Base-by-base conservation (phyloP, 2,113 vertebrate species). In the Pluvialis apricaria region DNA sequence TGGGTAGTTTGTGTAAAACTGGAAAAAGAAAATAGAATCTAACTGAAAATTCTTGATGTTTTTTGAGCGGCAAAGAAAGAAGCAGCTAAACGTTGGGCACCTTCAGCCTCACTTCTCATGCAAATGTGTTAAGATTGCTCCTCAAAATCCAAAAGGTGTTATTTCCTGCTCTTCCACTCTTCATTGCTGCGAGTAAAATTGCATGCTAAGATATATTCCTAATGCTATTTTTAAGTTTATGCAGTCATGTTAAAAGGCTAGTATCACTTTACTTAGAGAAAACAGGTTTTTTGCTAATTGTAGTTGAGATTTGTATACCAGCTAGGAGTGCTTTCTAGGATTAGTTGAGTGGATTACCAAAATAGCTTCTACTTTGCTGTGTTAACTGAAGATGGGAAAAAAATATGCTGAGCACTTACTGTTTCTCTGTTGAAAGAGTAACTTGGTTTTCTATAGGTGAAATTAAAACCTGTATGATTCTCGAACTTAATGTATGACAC, bases 401-500 rank as follows among this genome's bases (percentile, higher is more conserved):
- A 15, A 77, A 32, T 54, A 24, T 58, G 42, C 54, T 60, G n/a
- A 70, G 16, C 9, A 8, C 65, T 51, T 54, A 40, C 8, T 45
- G 22, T 70, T 72, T 73, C 14, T 89, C 29, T 72, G 11, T 44
- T 95, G 71, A 45, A 88, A 54, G 25, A 69, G 10, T 34, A 61
- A 51, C 32, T 80, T 81, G 34, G 3, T 54, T 93, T 92, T 66
- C 76, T 51, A 21, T 40, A 54, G 11, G 17, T 70, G 18, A 69
- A 64, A 28, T 76, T 82, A 40, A 92, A 78, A 29, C 12, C 29
- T 57, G 4, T 86, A 2, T 26, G 22, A 29, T 66, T 64, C 3
- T 3, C 61, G 34, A 36, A 38, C 21, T 13, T 64, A 14, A 15
- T 19, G 9, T 60, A 7, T 71, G 57, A 20, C 0, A 1, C 1